Evolutionary conservation across 2,113 vertebrate species (phyloP).

Genomic region (Scolopax mira): DNA sequence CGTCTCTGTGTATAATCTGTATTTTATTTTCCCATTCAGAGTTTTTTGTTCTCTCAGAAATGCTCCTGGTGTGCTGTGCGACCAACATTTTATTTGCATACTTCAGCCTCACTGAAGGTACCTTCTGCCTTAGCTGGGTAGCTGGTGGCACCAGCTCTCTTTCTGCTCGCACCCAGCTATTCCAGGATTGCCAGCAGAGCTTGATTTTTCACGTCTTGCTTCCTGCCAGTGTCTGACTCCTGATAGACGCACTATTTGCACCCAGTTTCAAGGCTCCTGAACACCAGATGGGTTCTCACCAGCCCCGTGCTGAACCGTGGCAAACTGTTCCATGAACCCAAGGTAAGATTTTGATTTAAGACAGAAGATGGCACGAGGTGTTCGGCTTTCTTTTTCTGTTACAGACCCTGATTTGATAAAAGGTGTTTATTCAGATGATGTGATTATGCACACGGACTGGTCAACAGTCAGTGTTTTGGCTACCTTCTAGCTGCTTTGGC

Average conservation of each 20-base stretch:
- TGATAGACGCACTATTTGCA: neutral
- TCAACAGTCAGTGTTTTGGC: neutral
- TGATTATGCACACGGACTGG: neutral
- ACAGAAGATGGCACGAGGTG: fast-evolving
- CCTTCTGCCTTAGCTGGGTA: neutral
- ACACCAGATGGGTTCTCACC: neutral
- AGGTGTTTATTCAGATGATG: neutral
- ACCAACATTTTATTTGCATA: fast-evolving
- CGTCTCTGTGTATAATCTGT: fast-evolving
- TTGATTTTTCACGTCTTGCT: neutral
- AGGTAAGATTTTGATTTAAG: neutral
- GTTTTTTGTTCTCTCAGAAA: neutral
- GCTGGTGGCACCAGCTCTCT: neutral
- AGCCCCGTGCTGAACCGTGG: neutral
- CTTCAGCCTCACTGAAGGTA: neutral
- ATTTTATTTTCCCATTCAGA: neutral
- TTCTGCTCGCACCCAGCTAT: neutral
- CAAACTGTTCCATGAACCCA: neutral
- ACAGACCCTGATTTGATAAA: neutral
- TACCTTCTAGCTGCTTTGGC: neutral
- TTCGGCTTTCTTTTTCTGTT: neutral
- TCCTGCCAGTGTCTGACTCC: neutral
- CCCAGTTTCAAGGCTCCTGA: neutral
- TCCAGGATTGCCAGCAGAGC: neutral
- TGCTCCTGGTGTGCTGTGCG: neutral